Base-by-base conservation (phyloP, 1,140 invertebrate genomes). In the Meloidogyne exigua region DNA sequence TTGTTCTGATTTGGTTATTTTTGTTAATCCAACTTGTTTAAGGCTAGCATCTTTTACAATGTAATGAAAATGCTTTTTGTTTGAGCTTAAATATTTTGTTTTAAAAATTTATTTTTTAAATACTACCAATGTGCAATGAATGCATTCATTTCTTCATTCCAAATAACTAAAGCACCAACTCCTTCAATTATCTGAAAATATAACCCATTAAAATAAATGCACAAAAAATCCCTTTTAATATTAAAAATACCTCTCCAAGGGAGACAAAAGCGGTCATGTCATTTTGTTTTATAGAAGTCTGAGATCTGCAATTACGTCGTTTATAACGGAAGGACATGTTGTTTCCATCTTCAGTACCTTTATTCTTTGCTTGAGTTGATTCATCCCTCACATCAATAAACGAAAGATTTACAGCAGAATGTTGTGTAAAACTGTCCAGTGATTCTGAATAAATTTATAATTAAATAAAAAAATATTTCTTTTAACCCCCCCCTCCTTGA, bases 11-110 rank as follows among this genome's bases (percentile, higher is more conserved):
- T n/a, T 9, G 4, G 18, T n/a, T 26, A 25, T 57, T 73, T 72
- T 39, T 67, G 64, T 72, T 67, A 82, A 28, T 42, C 80, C 80
- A n/a, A 82, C 63, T 18, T 64, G 62, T n/a, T 71, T 42, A 39
- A 82, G 49, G 39, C 81, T 69, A 21, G 62, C 64, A 66, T 82
- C 77, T 39, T 83, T 82, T 26, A 82, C 80, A 70, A 82, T 78
- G 42, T 82, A 80, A 21, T 77, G 68, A 10, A 68, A 32, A 18
- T 18, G 44, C 26, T 28, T 75, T 12, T 68, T 71, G 23, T 36
- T 75, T 42, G 68, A 82, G 44, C 64, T 69, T 25, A 9, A 39
- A 49, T 57, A 80, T 12, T 63, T 39, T 15, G 57, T 70, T 32
- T n/a, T 23, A 39, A 69, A 69, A 23, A 57, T 25, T 26, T 18